Evolutionary conservation across 1,140 invertebrate genomes (phyloP).

Genomic region (Drosophila biarmipes): DNA sequence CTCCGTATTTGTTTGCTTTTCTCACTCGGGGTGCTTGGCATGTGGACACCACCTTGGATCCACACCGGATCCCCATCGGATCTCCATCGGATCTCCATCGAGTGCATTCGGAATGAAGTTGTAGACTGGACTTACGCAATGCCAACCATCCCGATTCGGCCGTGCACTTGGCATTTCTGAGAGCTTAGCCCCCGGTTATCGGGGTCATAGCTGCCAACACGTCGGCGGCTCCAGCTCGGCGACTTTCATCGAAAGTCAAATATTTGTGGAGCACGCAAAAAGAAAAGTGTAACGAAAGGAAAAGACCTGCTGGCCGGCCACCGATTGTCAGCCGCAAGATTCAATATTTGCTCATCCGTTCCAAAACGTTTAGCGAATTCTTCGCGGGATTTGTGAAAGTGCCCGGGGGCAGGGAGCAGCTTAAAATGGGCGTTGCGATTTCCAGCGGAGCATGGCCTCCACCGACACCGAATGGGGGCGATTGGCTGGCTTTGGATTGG

Average conservation of each 20-base stretch:
- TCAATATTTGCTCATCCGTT: conserved; percentile 72
- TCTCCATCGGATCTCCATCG: conserved; percentile 22
- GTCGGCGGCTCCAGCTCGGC: conserved; percentile 28
- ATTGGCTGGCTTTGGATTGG: conserved; percentile 27
- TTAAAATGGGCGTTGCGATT: conserved; percentile 62
- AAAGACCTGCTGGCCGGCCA: conserved; percentile 38
- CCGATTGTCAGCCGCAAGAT: conserved; percentile 45
- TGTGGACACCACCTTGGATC: conserved; percentile 30
- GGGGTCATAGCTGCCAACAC: conserved; percentile 64
- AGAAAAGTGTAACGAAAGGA: conserved; percentile 77
- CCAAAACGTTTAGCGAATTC: conserved; percentile 45
- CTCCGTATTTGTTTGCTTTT: conserved; percentile 15
- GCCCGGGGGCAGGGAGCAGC: conserved; percentile 55
- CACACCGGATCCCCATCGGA: no score
- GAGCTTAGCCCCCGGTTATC: conserved; percentile 45
- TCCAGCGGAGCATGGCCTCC: conserved; percentile 61
- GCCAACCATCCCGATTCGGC: conserved; percentile 55
- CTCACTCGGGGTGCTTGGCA: conserved; percentile 43
- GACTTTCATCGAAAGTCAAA: conserved; percentile 81
- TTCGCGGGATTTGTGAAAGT: conserved; percentile 69
- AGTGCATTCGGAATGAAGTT: conserved; percentile 61
- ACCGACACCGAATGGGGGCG: conserved; percentile 44
- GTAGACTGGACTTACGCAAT: conserved; percentile 52
- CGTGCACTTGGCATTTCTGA: conserved; percentile 56
- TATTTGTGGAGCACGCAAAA: conserved; percentile 74